Conservation (phyloP, 2,888 invertebrate genomes). For the Zele albiditarsus region DNA sequence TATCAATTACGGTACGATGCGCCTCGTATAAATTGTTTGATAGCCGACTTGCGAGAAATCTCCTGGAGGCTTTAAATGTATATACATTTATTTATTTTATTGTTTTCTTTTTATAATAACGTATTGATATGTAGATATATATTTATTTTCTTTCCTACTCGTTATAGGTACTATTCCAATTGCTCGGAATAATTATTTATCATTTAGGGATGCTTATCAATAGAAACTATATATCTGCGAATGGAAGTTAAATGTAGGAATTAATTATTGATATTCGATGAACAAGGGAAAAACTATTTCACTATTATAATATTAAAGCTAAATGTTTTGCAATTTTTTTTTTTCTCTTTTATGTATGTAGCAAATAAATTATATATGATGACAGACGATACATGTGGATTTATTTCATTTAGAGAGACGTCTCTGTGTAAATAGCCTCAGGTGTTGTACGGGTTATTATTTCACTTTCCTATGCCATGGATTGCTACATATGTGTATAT, state of each 20-base stretch:
- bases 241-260: neutral
- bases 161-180: neutral
- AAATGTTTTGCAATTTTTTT: neutral
- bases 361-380: neutral
- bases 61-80: slow-evolving; percentile 8
- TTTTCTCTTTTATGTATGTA: neutral
- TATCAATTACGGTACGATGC: slow-evolving; percentile 37
- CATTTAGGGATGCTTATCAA: neutral
- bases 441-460: slow-evolving; percentile 30
- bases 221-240: neutral
- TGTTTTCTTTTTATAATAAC: neutral
- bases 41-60: slow-evolving; percentile 7
- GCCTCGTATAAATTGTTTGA: slow-evolving; percentile 34
- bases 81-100: neutral
- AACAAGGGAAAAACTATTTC: no score
- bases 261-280: neutral
- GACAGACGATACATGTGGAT: neutral
- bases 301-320: no score
- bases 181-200: neutral
- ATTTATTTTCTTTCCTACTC: neutral
- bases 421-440: slow-evolving; percentile 13
- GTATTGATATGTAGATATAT: neutral
- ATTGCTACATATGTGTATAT: neutral
- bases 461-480: slow-evolving; percentile 26
- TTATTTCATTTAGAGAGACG: neutral